phyloP scores from a whole-genome alignment of 2,888 invertebrate species.

The Oscheius sp. region DNA sequence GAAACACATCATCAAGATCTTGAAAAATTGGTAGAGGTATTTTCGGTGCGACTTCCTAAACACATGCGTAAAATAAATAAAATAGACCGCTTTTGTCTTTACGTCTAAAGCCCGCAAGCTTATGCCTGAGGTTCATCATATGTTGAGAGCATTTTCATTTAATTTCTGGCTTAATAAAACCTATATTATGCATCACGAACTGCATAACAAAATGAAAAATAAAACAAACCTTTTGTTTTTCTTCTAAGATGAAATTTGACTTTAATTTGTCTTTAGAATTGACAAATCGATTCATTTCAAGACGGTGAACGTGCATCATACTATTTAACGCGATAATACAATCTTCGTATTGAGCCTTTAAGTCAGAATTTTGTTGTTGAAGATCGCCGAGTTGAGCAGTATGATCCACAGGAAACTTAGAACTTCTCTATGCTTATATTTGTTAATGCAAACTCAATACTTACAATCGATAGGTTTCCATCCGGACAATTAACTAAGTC shows the following conservation, averaged over 20 bases:
- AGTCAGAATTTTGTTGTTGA: constrained; percentile 8
- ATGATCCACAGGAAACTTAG: background rate
- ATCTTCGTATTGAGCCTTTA: constrained; percentile 11
- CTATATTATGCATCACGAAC: too few species aligned
- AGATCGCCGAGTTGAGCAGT: constrained; percentile 16
- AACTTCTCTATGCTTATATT: background rate
- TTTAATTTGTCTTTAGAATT: background rate
- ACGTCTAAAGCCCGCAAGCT: too few species aligned
- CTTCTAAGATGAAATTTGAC: too few species aligned
- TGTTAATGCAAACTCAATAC: background rate
- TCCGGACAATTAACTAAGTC: constrained; percentile 9
- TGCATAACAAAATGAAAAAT: too few species aligned
- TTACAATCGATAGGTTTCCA: constrained; percentile 1
- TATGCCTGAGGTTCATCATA: too few species aligned
- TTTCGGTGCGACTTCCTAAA: background rate
- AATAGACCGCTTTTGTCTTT: too few species aligned
- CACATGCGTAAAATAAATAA: background rate
- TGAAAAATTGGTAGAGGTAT: constrained; percentile 13
- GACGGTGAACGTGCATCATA: constrained; percentile 7
- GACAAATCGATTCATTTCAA: constrained; percentile 4
- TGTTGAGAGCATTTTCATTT: too few species aligned
- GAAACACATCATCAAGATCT: constrained; percentile 14
- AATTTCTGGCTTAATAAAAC: too few species aligned
- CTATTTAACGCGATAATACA: constrained; percentile 3
- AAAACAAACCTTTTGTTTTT: background rate